phyloP scores from a whole-genome alignment of 1,140 invertebrate genomes.

The Drosophila pruinosa region DNA sequence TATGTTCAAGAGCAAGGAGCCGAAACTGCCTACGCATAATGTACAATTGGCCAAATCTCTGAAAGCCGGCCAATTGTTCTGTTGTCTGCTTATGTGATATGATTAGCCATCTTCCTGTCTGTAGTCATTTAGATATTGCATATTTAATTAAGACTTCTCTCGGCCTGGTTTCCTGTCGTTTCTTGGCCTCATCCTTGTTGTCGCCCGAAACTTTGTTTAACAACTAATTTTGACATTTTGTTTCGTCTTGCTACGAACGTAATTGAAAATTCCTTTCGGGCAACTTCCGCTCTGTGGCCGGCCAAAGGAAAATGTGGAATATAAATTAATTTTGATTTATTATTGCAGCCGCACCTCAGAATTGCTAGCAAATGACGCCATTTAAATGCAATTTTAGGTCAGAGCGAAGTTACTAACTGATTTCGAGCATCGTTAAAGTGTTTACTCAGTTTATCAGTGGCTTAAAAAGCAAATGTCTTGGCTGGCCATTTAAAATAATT shows the following conservation, averaged over 20 bases:
- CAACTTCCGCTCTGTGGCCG: slow-evolving; percentile 18
- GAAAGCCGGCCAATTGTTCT: neutral
- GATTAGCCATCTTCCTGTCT: slow-evolving; percentile 17
- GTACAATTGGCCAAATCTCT: neutral
- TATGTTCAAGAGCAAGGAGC: neutral
- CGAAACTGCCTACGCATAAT: slow-evolving; percentile 15
- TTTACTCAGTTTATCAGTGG: neutral
- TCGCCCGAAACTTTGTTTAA: slow-evolving; percentile 57
- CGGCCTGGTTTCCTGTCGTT: neutral
- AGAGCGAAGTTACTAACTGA: slow-evolving; percentile 8
- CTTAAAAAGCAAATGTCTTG: neutral
- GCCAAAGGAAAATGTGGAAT: slow-evolving; percentile 14
- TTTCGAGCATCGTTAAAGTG: slow-evolving; percentile 19
- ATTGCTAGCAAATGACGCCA: slow-evolving; percentile 13
- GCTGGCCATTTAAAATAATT: slow-evolving; percentile 43
- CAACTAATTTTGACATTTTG: slow-evolving; percentile 72
- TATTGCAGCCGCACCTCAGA: slow-evolving; percentile 17
- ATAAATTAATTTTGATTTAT: slow-evolving; percentile 69
- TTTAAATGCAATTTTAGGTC: slow-evolving; percentile 30
- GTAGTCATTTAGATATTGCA: slow-evolving; percentile 40
- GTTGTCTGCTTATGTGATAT: slow-evolving; percentile 16
- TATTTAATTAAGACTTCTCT: slow-evolving; percentile 59
- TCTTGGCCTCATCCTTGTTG: neutral
- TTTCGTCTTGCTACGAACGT: slow-evolving; percentile 22
- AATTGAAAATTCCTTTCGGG: slow-evolving; percentile 73